Evolutionary conservation across 1,140 invertebrate genomes (phyloP).

Genomic region (Sminthurides bifidus): DNA sequence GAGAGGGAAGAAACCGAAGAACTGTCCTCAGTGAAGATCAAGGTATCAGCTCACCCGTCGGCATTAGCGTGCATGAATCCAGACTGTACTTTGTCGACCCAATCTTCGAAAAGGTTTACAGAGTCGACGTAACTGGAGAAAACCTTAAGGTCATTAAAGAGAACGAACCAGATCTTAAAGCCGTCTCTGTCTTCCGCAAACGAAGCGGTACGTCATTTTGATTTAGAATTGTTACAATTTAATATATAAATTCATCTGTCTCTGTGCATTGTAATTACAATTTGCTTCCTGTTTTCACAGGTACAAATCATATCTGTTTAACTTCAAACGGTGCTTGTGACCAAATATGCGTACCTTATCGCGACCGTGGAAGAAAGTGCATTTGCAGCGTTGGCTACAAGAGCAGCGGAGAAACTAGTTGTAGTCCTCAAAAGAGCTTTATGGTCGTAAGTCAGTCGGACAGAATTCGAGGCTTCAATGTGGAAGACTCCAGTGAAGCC

Average conservation of each 20-base stretch:
- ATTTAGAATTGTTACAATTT: too few relatives aligned
- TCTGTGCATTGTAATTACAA: constrained; percentile 5
- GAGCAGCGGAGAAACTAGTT: constrained; percentile 62
- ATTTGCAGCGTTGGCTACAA: constrained; percentile 77
- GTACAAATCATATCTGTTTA: constrained; percentile 71
- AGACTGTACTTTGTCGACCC: constrained; percentile 81
- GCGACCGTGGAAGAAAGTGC: constrained; percentile 57
- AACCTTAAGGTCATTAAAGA: constrained; percentile 66
- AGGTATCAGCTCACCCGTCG: constrained; percentile 63
- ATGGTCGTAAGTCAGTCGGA: constrained; percentile 81
- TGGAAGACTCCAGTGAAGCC: constrained; percentile 60
- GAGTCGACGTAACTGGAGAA: constrained; percentile 69
- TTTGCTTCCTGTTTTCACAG: constrained; percentile 26
- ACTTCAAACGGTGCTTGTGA: constrained; percentile 80
- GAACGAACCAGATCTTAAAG: constrained; percentile 76
- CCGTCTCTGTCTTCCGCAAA: constrained; percentile 77
- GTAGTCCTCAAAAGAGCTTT: constrained; percentile 74
- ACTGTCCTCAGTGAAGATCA: constrained; percentile 56
- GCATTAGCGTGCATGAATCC: constrained; percentile 69
- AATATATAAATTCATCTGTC: too few relatives aligned
- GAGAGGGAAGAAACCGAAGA: constrained; percentile 46
- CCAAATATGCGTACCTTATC: constrained; percentile 78
- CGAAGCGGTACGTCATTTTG: constrained; percentile 48
- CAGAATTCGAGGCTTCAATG: constrained; percentile 74
- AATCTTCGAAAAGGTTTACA: constrained; percentile 73